Evolutionary conservation across 2,797 vertebrate genomes (phyloP), one percentile per base, ranked within the genome.

Genomic region (Psittacula echo): DNA sequence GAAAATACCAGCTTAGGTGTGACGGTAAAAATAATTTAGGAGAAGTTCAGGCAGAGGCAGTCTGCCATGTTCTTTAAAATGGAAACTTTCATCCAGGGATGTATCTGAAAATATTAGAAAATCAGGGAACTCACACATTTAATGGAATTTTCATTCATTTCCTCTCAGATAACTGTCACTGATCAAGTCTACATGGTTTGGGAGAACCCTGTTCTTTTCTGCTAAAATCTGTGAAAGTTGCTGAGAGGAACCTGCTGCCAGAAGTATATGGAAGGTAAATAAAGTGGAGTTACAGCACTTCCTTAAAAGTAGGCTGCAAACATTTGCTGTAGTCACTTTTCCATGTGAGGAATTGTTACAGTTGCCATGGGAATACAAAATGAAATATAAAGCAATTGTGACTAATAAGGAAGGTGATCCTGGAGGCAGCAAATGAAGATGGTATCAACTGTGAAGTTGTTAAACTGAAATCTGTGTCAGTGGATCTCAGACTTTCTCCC

Each of bases 321-420:
- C 32, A 6, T 37, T 56, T 32, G 12, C 54, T 85, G 71, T 67
- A 89, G 42, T 62, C 6, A 1, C 66, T 72, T 61, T 80, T 89
- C n/a, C 68, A 45, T 1, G 2, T n/a, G 51, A 93, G 60, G 71
- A 74, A 60, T 34, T 70, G 34, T 82, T 61, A 51, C 30, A 54
- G 90, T 92, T 95, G 86, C 81, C 83, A 94, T 85, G 61, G 86
- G 53, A 92, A 96, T 91, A 74, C 42, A 85, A 89, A 94, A 37
- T 34, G 56, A 92, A 94, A 89, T 51, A 62, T 39, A 62, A 93
- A 90, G 58, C 2, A 3, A 58, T 21, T 51, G 41, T 85, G 72
- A 71, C 73, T 77, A 72, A 44, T 34, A 54, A 44, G 18, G 42
- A 81, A 92, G 34, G 61, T 32, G 75, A 95, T 85, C 30, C 78